Evolutionary conservation across 1,140 invertebrate species (phyloP), one percentile per base, ranked within the genome.

Genomic region (Anoplophora glabripennis): DNA sequence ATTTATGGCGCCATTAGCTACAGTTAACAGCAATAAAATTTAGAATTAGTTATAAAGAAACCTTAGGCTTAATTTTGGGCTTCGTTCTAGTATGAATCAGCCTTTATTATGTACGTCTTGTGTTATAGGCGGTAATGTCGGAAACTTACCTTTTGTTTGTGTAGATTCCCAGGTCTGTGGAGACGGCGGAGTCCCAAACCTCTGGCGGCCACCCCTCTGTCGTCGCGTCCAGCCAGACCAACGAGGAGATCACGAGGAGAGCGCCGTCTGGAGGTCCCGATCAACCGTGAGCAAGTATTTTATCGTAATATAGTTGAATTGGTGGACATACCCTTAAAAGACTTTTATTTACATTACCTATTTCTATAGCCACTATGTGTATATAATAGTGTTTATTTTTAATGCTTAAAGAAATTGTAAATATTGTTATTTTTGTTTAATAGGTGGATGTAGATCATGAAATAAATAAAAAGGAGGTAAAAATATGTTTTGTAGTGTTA

Each of bases 161-260:
- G 12, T 40, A 54, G 52, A 54, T 44, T 28, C 53, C 78, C 4
- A 75, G 79, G 36, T 72, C 75, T 0, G 75, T 77, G 10, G 78
- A 80, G 46, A 74, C 79, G 1, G 60, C 74, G 7, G 67, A 61
- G 12, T 68, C 74, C 4, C 72, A 78, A 10, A 73, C 75, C 40
- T 65, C 68, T 3, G 64, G 68, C 3, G 61, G 53, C 40, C 40
- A 61, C 57, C 73, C 75, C 48, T 73, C 73, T 0, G 73, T 71
- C n/a, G 70, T 72, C 1, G 75, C 74, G 4, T 74, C 73, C n/a
- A 78, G 74, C 18, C 78, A 80, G 52, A 78, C 78, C 0, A 63
- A 56, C 15, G 52, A 41, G 15, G 57, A 51, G 36, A 57, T 53
- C 10, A 55, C 58, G 4, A 7, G 47, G 18, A 49, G 49, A 8